Evolutionary conservation across 2,888 invertebrate genomes (phyloP), one percentile per base, ranked within the genome.

Genomic region (Cartodere bifasciata): DNA sequence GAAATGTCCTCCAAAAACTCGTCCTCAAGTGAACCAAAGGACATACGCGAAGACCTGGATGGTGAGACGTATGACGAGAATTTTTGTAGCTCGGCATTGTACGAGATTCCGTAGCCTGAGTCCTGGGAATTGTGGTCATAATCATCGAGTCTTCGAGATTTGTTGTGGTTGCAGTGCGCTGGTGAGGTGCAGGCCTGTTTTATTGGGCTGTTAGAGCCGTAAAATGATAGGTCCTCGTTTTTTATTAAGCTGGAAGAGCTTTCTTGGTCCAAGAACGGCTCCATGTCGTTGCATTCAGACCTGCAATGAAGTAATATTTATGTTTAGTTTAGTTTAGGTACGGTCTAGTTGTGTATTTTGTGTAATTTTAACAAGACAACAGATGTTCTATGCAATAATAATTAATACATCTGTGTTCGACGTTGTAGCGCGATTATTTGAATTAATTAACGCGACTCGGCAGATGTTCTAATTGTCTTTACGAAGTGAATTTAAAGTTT

Each of bases 1-100:
- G 70, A 65, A 33, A 75, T 60, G 28, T 76, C 74, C 50, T 75
- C 75, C 49, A 71, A 61, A 46, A 72, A 75, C 27, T 72, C 75
- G 42, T 76, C 76, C 50, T 75, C 74, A 49, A 67, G 65, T 1
- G 64, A 62, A 3, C 67, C 69, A 12, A 70, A 55, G 32, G 40
- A 60, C 13, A 29, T 44, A 42, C 28, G 51, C 37, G 44, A 50
- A 33, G 40, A 46, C 32, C 51, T 49, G 26, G 43, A 43, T 6
- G 56, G 55, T 4, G 54, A 52, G n/a, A 44, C 39, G 34, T 46
- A 50, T 9, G 48, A 41, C 15, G 41, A 39, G 38, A 51, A 50
- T 42, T 51, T 47, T 16, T 41, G 44, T 32, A 41, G 42, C 32
- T 52, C 46, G 27, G 43, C 56, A 2, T 50, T 44, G 39, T 52